Evolutionary conservation across 2,888 invertebrate species (phyloP), one percentile per base, ranked within the genome.

Genomic region (Tenthredo notha): DNA sequence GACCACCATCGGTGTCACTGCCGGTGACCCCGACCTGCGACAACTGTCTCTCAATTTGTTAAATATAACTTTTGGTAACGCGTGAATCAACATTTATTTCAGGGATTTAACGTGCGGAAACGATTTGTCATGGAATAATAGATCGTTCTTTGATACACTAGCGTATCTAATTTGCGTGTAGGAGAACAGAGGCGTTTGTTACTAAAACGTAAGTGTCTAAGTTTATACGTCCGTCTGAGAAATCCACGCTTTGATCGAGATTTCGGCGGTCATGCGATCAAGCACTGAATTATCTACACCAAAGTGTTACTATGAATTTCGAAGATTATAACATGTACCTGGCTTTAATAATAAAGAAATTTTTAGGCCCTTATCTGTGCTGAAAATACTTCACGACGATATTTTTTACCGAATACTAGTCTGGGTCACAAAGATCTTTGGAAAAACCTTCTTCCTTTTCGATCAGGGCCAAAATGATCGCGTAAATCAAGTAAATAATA

Each of bases 111-210:
- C 25, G 77, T 40, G 40, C 25, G 78, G 58, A 21, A 61, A 40
- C 61, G 40, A 80, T 80, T 80, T 80, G 58, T 80, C 61, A 58
- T 21, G 50, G 37, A 50, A 80, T 80, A 80, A 80, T 77, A 58
- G 40, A 61, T 80, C 58, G 58, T n/a, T 61, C 58, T 80, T 61
- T 58, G 80, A 80, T 37, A 80, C 61, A 40, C 40, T 29, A 21
- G n/a, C 54, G 29, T 9, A 54, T 77, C 77, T 77, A 77, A 77
- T 77, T 77, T 50, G 54, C 77, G 77, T 77, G 29, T 12, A 21
- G 18, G 29, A 77, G 50, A 77, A 74, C 43, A 77, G 77, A 50
- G 77, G 50, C 33, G 9, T 77, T 40, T 77, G 77, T 77, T 77
- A 18, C 77, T 25, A 9, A 43, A 72, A 40, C 40, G 37, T 72